These are phyloP conservation scores for Brenthis ino DNA, from an alignment of 2,888 invertebrate species.

Conservation along the genomic window DNA sequence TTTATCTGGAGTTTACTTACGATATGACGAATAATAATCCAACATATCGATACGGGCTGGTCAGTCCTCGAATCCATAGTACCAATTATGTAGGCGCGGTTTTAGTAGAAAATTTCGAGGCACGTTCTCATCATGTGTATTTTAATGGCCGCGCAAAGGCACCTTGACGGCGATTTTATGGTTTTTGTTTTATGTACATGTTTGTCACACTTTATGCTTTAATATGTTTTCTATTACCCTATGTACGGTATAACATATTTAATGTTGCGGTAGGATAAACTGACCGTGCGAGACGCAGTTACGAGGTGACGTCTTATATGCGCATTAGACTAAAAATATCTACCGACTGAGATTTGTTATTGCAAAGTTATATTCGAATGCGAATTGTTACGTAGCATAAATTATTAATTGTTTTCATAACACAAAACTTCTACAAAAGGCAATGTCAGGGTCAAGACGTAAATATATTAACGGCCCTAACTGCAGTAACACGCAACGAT, in stretches of 20 bases:
- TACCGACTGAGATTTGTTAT: background rate
- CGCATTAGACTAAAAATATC: background rate
- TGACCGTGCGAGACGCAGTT: background rate
- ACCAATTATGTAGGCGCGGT: slow-evolving; percentile 50
- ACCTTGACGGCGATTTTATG: slow-evolving; percentile 62
- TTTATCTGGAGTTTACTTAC: too few species aligned
- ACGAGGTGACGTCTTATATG: background rate
- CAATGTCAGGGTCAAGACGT: slow-evolving; percentile 35
- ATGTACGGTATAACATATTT: slow-evolving; percentile 7
- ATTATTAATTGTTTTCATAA: slow-evolving; percentile 5
- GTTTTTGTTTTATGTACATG: slow-evolving; percentile 44
- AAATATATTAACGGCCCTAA: slow-evolving; percentile 28
- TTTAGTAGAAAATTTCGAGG: slow-evolving; percentile 55
- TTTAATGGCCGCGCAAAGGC: slow-evolving; percentile 64
- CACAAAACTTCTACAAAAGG: slow-evolving; percentile 20
- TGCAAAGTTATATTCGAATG: background rate
- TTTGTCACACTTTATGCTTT: slow-evolving; percentile 52
- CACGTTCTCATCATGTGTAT: slow-evolving; percentile 50
- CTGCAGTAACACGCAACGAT: slow-evolving; percentile 29
- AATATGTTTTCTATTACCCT: slow-evolving; percentile 40
- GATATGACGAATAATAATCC: too few species aligned
- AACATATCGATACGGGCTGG: too few species aligned
- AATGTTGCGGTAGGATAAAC: slow-evolving; percentile 29
- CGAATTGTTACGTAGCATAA: background rate
- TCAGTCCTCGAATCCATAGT: background rate